phyloP scores from a whole-genome alignment of 2,888 invertebrate species.

The Euplexia lucipara region DNA sequence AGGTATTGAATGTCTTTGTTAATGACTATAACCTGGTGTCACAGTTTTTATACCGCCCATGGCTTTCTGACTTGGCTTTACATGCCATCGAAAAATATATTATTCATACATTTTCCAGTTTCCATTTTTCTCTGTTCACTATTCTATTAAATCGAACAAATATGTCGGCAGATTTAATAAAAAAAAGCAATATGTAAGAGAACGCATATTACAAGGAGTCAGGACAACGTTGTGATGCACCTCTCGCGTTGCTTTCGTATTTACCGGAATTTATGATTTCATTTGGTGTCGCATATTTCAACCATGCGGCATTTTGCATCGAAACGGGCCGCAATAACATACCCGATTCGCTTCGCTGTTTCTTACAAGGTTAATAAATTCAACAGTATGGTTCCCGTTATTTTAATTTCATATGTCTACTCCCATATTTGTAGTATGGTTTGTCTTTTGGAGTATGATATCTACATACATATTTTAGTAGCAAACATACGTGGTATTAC shows the following conservation, averaged over 20 bases:
- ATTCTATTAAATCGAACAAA: conserved; percentile 14
- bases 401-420: conserved; percentile 60
- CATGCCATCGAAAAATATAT: too few relatives aligned
- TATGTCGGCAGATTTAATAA: conserved; percentile 47
- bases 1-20: too few relatives aligned
- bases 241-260: conserved; percentile 75
- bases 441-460: conserved; percentile 36
- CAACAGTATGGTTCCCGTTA: conserved; percentile 59
- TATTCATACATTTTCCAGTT: too few relatives aligned
- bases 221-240: conserved; percentile 69
- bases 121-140: neutral
- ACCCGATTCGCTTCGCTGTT: conserved; percentile 76
- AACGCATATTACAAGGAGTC: conserved; percentile 55
- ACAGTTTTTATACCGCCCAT: too few relatives aligned
- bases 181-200: conserved; percentile 37
- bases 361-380: conserved; percentile 74
- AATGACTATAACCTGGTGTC: too few relatives aligned
- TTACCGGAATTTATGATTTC: conserved; percentile 88
- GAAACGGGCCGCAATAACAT: conserved; percentile 81
- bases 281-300: conserved; percentile 88
- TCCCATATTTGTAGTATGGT: conserved; percentile 47
- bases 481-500: conserved; percentile 11
- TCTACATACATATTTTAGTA: conserved; percentile 24
- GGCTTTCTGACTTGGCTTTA: too few relatives aligned
- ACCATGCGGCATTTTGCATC: conserved; percentile 82